These are phyloP conservation scores for Trichonephila inaurata DNA, from an alignment of 1,140 invertebrate species.

Conservation along the genomic window DNA sequence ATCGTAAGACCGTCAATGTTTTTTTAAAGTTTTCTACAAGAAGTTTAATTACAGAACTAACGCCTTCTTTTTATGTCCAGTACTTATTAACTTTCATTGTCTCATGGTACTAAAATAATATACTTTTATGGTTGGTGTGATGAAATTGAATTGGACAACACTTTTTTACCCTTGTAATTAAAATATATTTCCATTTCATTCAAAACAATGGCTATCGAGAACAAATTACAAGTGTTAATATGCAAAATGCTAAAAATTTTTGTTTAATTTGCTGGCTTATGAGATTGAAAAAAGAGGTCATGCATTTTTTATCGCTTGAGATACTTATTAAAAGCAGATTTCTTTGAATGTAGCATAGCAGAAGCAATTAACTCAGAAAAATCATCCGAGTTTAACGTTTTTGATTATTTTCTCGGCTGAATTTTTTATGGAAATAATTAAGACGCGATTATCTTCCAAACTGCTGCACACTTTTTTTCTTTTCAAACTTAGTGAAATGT, in stretches of 20 bases:
- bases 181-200: not conserved
- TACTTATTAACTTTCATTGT: too few relatives aligned
- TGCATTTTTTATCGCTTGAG: not conserved
- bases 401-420: not conserved
- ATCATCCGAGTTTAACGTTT: not conserved
- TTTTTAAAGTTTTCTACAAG: too few relatives aligned
- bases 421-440: not conserved
- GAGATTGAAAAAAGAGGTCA: not conserved
- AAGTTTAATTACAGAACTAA: too few relatives aligned
- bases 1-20: too few relatives aligned
- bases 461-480: not conserved
- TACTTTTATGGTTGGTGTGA: too few relatives aligned
- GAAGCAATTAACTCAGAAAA: not conserved
- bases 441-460: not conserved
- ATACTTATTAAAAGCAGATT: not conserved
- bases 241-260: not conserved
- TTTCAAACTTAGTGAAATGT: too few relatives aligned
- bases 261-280: not conserved
- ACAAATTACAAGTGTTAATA: not conserved
- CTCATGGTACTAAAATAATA: too few relatives aligned
- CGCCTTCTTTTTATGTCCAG: too few relatives aligned
- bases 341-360: not conserved
- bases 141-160: not conserved
- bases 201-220: not conserved
- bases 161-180: not conserved